These are phyloP conservation scores for Microcebus griseorufus DNA, from an alignment of 2,113 vertebrate species.

Conservation along the genomic window DNA sequence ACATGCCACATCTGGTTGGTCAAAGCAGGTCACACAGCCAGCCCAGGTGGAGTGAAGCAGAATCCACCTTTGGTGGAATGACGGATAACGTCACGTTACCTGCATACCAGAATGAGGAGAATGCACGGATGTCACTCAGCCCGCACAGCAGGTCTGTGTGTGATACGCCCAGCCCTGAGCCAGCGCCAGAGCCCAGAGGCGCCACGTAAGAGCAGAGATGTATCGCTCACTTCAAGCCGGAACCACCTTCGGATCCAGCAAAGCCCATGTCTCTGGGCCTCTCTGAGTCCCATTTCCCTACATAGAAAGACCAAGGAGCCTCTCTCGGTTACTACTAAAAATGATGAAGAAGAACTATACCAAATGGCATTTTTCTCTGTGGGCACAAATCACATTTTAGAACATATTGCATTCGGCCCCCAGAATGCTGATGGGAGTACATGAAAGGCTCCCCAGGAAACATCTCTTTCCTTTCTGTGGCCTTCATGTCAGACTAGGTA, in stretches of 20 bases:
- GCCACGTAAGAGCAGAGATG: background rate
- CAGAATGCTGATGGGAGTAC: background rate
- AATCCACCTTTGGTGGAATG: background rate
- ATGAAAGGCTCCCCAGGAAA: background rate
- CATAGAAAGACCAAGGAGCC: background rate
- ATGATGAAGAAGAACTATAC: background rate
- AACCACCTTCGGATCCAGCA: background rate
- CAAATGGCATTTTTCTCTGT: background rate
- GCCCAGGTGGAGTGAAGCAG: background rate
- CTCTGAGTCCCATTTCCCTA: background rate
- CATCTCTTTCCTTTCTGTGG: background rate
- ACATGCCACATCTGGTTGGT: background rate
- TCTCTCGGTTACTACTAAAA: background rate
- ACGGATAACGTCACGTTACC: background rate
- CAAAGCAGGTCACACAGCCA: background rate
- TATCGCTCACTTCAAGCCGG: background rate
- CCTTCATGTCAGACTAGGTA: background rate
- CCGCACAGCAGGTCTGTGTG: background rate
- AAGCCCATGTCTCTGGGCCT: no score
- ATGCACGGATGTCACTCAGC: no score
- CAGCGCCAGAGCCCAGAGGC: background rate
- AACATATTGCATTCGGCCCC: no score
- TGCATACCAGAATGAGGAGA: background rate
- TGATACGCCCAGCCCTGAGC: background rate
- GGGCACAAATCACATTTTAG: background rate